Percentiles rank a stretch among this genome's conserved stretches.
phyloP scores from a whole-genome alignment of 2,113 vertebrate genomes.

The Clupea harengus region DNA sequence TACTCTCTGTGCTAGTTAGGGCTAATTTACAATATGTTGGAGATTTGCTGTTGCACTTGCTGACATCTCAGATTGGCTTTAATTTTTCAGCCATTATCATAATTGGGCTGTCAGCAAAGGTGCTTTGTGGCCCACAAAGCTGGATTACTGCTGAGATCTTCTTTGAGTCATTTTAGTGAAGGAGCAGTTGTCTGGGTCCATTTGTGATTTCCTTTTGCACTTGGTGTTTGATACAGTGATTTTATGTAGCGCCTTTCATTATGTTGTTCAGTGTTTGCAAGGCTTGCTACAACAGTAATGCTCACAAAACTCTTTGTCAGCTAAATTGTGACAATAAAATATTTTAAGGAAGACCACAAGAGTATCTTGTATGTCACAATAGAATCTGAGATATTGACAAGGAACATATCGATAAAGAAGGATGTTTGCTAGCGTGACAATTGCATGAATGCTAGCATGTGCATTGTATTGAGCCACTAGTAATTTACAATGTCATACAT shows the following conservation, averaged over 20 bases:
- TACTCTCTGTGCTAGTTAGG: background rate
- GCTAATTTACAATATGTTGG: background rate
- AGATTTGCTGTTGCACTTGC: conserved; percentile 10
- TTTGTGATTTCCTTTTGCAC: background rate
- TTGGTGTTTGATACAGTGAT: background rate
- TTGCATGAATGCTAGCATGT: too few species aligned
- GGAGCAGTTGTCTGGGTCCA: background rate
- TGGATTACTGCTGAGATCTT: background rate
- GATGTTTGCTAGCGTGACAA: background rate
- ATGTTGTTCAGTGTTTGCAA: background rate
- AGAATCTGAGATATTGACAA: background rate
- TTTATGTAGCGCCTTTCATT: background rate
- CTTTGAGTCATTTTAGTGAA: background rate
- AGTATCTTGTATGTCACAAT: background rate
- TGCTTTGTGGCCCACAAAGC: conserved; percentile 23
- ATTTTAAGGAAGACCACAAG: background rate
- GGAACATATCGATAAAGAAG: background rate
- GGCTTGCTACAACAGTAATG: background rate
- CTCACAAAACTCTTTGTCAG: background rate
- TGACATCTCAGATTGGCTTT: background rate
- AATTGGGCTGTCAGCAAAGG: conserved; percentile 2
- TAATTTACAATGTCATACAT: background rate
- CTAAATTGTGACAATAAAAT: background rate
- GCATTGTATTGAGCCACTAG: background rate
- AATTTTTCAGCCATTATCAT: conserved; percentile 6